phyloP scores from a whole-genome alignment of 2,797 vertebrate genomes.

The Lepilemur septentrionalis region DNA sequence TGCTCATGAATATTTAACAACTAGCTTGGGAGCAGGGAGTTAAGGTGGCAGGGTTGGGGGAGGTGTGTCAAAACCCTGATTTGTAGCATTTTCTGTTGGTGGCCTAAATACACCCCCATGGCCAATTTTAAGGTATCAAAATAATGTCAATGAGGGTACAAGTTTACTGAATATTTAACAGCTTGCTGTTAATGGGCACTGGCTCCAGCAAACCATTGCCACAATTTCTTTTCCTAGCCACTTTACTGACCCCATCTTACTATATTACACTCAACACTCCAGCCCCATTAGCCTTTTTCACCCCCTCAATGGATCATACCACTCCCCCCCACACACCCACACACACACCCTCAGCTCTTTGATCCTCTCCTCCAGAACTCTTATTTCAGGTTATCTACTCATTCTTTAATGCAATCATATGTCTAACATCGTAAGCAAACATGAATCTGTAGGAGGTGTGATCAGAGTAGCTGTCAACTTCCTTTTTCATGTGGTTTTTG shows the following conservation, averaged over 20 bases:
- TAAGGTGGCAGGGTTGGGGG: neutral
- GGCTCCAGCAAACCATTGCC: neutral
- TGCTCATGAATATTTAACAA: neutral
- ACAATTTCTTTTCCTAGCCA: neutral
- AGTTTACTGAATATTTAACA: neutral
- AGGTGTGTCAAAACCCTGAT: neutral
- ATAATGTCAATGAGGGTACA: neutral
- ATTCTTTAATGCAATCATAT: neutral
- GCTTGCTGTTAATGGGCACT: neutral
- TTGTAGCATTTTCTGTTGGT: neutral
- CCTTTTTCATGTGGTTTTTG: neutral
- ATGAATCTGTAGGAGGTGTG: neutral
- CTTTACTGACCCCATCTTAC: neutral
- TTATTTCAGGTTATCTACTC: neutral
- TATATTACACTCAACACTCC: neutral
- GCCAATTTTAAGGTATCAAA: neutral
- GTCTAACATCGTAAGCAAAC: neutral
- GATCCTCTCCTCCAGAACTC: neutral
- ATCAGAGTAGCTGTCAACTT: neutral
- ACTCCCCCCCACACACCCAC: fast-evolving
- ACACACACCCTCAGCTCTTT: neutral
- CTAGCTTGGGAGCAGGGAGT: neutral
- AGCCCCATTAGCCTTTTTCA: neutral
- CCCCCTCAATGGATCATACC: neutral
- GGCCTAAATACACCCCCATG: neutral